These are phyloP conservation scores for Todiramphus chloris DNA, from an alignment of 2,113 vertebrate genomes.

Conservation along the genomic window DNA sequence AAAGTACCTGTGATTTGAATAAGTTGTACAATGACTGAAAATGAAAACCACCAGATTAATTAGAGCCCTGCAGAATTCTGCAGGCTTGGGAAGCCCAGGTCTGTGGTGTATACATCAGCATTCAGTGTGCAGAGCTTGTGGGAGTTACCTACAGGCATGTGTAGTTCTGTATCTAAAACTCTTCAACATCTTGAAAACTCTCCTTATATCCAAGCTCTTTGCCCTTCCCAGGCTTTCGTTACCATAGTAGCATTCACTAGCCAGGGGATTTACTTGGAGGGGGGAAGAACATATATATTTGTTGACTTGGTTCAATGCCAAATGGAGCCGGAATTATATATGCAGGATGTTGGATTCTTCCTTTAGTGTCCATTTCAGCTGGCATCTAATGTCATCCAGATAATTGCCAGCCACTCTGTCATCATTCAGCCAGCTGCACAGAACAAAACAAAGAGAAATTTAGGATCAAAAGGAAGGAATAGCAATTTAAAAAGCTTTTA, in stretches of 20 bases:
- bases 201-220: conserved; percentile 38
- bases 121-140: conserved; percentile 6
- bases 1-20: conserved; percentile 75
- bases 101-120: background rate
- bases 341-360: conserved; percentile 70
- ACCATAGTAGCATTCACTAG: conserved; percentile 70
- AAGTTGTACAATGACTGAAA: conserved; percentile 65
- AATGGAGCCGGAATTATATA: conserved; percentile 72
- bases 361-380: conserved; percentile 82
- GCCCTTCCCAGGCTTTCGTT: conserved; percentile 38
- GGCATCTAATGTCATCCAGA: conserved; percentile 74
- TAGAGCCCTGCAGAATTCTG: conserved; percentile 43
- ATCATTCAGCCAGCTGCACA: conserved; percentile 77
- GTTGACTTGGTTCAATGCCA: conserved; percentile 72
- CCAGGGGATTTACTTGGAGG: conserved; percentile 50
- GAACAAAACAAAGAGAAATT: conserved; percentile 80
- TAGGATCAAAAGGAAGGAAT: conserved; percentile 70
- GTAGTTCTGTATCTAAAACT: conserved; percentile 34
- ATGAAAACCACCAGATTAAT: conserved; percentile 58
- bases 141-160: background rate
- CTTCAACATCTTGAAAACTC: conserved; percentile 56
- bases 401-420: conserved; percentile 75
- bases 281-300: conserved; percentile 55
- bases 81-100: background rate
- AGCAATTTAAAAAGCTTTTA: conserved; percentile 79